These are phyloP conservation scores for Cephalotes varians DNA, from an alignment of 2,888 invertebrate genomes.

Conservation along the genomic window DNA sequence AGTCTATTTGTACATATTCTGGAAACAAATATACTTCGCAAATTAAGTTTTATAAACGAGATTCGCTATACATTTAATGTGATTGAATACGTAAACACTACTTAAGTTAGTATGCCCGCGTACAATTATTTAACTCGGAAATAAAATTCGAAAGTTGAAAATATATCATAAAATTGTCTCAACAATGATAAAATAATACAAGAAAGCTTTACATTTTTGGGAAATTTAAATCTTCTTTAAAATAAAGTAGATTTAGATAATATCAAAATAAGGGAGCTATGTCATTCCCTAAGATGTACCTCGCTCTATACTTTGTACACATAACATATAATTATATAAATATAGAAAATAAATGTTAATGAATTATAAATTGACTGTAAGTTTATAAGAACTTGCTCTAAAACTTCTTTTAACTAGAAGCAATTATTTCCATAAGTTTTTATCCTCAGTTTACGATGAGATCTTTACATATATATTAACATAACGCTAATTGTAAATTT, in stretches of 20 bases:
- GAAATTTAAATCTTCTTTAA: background rate
- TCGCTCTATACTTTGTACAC: slow-evolving; percentile 52
- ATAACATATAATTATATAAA: slow-evolving; percentile 53
- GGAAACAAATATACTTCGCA: slow-evolving; percentile 5
- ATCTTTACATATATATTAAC: background rate
- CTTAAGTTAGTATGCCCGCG: slow-evolving; percentile 5
- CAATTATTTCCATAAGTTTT: background rate
- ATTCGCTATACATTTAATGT: slow-evolving; percentile 16
- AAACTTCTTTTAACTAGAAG: background rate
- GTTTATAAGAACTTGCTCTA: background rate
- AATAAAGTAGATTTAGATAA: background rate
- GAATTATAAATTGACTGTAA: background rate
- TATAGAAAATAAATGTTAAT: slow-evolving; percentile 62
- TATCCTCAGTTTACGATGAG: slow-evolving; percentile 29
- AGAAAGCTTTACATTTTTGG: slow-evolving; percentile 4
- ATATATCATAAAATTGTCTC: background rate
- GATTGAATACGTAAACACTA: background rate
- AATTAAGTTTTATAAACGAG: slow-evolving; percentile 6
- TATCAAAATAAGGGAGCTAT: slow-evolving; percentile 18
- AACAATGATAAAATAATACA: background rate
- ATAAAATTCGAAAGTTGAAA: background rate
- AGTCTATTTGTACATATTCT: slow-evolving; percentile 49
- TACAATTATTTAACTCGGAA: background rate
- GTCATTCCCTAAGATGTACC: slow-evolving; percentile 35
- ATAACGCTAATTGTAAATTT: slow-evolving; percentile 37